These are phyloP conservation scores for Pocillopora meandrina DNA, from an alignment of 92 coral and sea anemone species.

Conservation along the genomic window DNA sequence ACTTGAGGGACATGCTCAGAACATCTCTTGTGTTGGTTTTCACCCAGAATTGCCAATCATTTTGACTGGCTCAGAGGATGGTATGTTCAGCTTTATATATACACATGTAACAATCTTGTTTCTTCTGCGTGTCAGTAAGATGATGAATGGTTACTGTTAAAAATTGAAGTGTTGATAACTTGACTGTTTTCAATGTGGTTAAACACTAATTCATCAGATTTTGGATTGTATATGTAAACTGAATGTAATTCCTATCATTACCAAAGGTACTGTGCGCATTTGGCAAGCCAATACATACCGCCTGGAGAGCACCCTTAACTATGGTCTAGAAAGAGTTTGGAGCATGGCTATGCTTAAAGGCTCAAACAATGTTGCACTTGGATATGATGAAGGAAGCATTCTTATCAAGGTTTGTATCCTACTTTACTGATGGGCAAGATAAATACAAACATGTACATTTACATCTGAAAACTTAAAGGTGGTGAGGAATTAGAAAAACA, in stretches of 20 bases:
- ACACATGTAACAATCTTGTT: background rate
- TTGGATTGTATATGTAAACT: too few relatives aligned
- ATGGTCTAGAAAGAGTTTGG: constrained; percentile 98
- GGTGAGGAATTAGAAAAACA: too few relatives aligned
- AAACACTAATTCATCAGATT: too few relatives aligned
- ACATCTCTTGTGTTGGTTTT: constrained; percentile 99
- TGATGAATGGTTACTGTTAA: background rate
- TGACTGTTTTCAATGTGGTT: too few relatives aligned
- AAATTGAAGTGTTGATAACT: too few relatives aligned
- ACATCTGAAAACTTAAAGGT: too few relatives aligned
- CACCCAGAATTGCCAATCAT: constrained; percentile 98
- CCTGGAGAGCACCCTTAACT: constrained; percentile 94
- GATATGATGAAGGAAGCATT: constrained; percentile 98
- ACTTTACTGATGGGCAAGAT: too few relatives aligned
- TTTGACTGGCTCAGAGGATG: constrained; percentile 98
- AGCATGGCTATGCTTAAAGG: constrained; percentile 94
- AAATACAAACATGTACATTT: too few relatives aligned
- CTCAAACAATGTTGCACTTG: constrained; percentile 96
- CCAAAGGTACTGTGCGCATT: constrained; percentile 91
- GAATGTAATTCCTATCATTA: background rate
- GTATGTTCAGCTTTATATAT: constrained; percentile 49
- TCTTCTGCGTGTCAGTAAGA: background rate
- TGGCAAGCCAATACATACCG: constrained; percentile 99
- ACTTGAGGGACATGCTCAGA: constrained; percentile 99
- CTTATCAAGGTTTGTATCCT: constrained; percentile 77